Conservation (phyloP, 2,113 vertebrate species). For the Thermophis baileyi region DNA sequence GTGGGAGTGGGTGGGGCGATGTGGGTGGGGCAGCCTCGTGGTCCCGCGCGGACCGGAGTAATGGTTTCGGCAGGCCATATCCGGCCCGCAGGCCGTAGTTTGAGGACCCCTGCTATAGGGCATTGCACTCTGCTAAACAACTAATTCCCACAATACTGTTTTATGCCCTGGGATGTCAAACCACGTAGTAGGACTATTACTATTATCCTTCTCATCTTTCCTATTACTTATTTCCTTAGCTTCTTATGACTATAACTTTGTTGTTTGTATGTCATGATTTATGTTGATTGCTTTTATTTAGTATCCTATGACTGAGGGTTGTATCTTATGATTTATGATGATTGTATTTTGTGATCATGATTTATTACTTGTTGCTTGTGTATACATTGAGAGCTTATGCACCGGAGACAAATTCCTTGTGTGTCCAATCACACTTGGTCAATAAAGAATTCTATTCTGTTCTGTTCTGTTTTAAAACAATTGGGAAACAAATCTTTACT, state of each 20-base stretch:
- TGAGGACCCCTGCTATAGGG: too few species aligned
- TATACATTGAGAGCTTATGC: background rate
- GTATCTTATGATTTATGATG: background rate
- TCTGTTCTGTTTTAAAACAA: background rate
- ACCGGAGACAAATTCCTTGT: background rate
- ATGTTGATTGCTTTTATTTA: background rate
- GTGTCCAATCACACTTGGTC: background rate
- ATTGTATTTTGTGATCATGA: background rate
- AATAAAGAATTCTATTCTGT: background rate
- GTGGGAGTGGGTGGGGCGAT: too few species aligned
- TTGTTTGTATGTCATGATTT: background rate
- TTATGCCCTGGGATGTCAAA: too few species aligned
- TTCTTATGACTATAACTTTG: background rate
- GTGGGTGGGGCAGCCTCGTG: too few species aligned
- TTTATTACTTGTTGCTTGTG: background rate
- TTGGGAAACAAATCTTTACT: background rate
- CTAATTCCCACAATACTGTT: too few species aligned
- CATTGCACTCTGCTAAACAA: too few species aligned
- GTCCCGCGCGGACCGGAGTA: too few species aligned
- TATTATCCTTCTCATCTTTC: background rate
- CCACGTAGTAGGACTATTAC: too few species aligned
- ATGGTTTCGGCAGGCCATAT: too few species aligned
- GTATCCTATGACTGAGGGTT: background rate
- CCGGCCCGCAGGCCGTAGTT: too few species aligned
- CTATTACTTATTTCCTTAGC: background rate